Evolutionary conservation across 2,113 vertebrate species (phyloP), one percentile per base, ranked within the genome.

Genomic region (Percina caprodes): DNA sequence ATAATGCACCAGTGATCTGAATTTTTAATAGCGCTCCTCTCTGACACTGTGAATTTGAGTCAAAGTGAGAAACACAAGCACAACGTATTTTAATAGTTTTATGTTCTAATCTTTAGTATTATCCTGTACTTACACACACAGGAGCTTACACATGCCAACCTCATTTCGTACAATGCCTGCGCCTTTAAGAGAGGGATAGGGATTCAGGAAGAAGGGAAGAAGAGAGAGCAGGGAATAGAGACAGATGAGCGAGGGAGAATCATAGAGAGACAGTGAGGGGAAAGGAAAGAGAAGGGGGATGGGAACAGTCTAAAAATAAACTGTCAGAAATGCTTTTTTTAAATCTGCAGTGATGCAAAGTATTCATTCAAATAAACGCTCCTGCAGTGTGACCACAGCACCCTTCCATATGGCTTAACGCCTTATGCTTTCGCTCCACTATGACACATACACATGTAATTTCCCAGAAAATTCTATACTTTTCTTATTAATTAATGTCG

Each of bases 271-370:
- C 80, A 80, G 87, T 86, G 90, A 86, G 80, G 80, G 83, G 30
- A 89, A 83, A 70, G 79, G 83, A 83, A 85, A 87, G 79, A 87
- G 84, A 84, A 86, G 88, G 80, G 77, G 88, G 86, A 90, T 89
- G 89, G 88, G 88, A 92, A 76, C 81, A 78, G 73, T 81, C 94
- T 94, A 94, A 95, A 95, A 95, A 95, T 94, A 95, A 92, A 93
- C 87, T 84, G 13, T 90, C 88, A 90, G 89, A 93, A 92, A 90
- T 86, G 82, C 85, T 89, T 94, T 92, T 94, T 94, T 94, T 83
- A 86, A 91, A 92, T 92, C 90, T 89, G 92, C 93, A 89, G 70
- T 58, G 83, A 91, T 93, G 92, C 92, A 91, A 92, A 92, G 90
- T 93, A 88, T 91, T 92, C 90, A 86, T 90, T 91, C 82, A 86